Conservation (phyloP, 2,113 vertebrate genomes). For the Eurystomus gularis region DNA sequence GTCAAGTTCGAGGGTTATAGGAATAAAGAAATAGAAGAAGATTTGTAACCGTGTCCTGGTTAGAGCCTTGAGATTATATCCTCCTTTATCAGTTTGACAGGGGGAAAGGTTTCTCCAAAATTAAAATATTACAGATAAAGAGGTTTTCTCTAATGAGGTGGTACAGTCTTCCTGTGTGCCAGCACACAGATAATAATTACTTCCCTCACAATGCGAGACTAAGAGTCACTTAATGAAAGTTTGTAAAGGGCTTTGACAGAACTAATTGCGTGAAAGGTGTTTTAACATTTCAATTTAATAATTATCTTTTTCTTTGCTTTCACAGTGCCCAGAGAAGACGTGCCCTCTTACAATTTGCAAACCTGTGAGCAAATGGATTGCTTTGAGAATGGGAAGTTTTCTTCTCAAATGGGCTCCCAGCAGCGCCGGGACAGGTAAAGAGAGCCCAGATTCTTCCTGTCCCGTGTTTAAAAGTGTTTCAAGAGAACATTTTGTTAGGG, state of each 20-base stretch:
- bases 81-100: not conserved
- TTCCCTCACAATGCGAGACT: not conserved
- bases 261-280: not conserved
- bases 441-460: not conserved
- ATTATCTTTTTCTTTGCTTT: not conserved
- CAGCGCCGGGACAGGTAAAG: constrained; percentile 69
- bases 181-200: not conserved
- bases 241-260: not conserved
- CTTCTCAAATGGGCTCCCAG: constrained; percentile 74
- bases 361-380: constrained; percentile 68
- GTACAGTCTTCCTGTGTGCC: not conserved
- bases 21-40: not conserved
- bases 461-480: not conserved
- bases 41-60: not conserved
- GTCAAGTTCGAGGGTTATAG: not conserved
- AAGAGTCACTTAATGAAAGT: not conserved
- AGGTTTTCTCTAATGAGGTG: not conserved
- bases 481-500: not conserved
- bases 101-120: not conserved
- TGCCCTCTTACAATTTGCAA: not conserved
- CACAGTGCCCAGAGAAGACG: not conserved
- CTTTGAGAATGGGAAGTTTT: constrained; percentile 80
- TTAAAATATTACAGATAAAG: not conserved
- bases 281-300: not conserved
- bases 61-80: not conserved